Conservation (phyloP, 2,797 vertebrate species). For the Coregonus suidteri region DNA sequence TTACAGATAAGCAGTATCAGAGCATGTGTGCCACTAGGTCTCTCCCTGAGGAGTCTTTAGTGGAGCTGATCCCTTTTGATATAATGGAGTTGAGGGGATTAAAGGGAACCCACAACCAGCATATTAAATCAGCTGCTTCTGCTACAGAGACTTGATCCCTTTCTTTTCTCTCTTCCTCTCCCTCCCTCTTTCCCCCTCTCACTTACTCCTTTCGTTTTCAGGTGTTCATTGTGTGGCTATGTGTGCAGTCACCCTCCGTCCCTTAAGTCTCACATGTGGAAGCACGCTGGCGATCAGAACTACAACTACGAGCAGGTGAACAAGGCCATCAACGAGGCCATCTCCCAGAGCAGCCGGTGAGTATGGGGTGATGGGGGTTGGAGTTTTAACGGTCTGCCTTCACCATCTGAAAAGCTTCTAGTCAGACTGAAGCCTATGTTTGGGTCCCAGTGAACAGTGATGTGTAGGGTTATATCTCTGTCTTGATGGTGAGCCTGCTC, state of each 20-base stretch:
- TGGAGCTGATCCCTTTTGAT: conserved; percentile 54
- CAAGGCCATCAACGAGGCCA: conserved; percentile 94
- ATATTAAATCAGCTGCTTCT: conserved; percentile 44
- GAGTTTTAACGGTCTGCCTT: neutral
- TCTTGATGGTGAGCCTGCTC: conserved; percentile 24
- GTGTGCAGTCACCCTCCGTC: conserved; percentile 97
- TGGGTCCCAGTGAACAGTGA: neutral
- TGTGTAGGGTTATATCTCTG: neutral
- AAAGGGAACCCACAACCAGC: conserved; percentile 36
- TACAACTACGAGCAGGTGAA: conserved; percentile 99
- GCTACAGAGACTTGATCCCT: conserved; percentile 28
- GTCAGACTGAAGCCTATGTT: neutral
- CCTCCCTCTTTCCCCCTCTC: neutral
- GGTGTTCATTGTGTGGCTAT: conserved; percentile 97
- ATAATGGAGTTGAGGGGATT: conserved; percentile 47
- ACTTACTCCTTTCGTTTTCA: conserved; percentile 51
- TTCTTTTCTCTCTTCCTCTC: neutral
- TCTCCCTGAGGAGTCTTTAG: conserved; percentile 29
- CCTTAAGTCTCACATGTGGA: conserved; percentile 99
- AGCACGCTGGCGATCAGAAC: conserved; percentile 97
- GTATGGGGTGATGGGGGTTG: conserved; percentile 8
- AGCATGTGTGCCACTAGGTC: conserved; percentile 6
- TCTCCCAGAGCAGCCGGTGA: conserved; percentile 94
- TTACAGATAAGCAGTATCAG: neutral
- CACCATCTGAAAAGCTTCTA: neutral